Percentiles rank a stretch among this genome's conserved stretches.
phyloP scores from a whole-genome alignment of 2,888 invertebrate genomes.

The Pasiphila rectangulata region DNA sequence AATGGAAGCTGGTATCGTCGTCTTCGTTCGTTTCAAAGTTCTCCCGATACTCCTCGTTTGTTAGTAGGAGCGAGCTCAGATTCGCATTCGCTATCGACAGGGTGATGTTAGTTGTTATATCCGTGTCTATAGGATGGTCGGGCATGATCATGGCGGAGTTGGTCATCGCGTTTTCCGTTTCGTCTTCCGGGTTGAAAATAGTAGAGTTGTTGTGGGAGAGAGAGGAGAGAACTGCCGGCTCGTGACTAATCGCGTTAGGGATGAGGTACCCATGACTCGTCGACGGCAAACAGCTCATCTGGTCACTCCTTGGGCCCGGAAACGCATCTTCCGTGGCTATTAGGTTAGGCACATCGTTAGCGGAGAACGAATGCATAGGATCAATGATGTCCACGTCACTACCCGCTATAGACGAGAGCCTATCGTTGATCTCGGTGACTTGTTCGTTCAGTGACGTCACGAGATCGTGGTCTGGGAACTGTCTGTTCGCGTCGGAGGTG shows the following conservation, averaged over 20 bases:
- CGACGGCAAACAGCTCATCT: constrained; percentile 79
- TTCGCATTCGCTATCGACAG: constrained; percentile 83
- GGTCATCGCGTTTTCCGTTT: constrained; percentile 48
- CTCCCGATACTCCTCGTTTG: constrained; percentile 70
- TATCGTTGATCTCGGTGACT: constrained; percentile 74
- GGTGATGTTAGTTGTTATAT: constrained; percentile 71
- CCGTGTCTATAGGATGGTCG: constrained; percentile 61
- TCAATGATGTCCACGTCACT: constrained; percentile 62
- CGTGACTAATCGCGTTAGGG: constrained; percentile 82
- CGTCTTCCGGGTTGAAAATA: constrained; percentile 69
- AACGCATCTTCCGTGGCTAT: constrained; percentile 58
- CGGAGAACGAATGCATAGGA: constrained; percentile 69
- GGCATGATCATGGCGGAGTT: constrained; percentile 64
- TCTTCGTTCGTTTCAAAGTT: constrained; percentile 53
- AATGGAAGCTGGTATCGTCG: constrained; percentile 62
- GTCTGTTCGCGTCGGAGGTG: constrained; percentile 55
- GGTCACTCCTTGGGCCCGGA: constrained; percentile 61
- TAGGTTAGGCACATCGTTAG: constrained; percentile 67
- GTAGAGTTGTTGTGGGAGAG: constrained; percentile 74
- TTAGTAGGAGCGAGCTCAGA: constrained; percentile 79
- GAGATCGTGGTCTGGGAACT: constrained; percentile 67
- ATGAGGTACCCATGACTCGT: constrained; percentile 84
- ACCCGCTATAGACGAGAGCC: constrained; percentile 65
- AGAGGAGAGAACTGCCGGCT: constrained; percentile 77
- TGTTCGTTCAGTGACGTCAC: constrained; percentile 76